Percentiles rank a stretch among this genome's conserved stretches.
These are phyloP conservation scores for Megatriorchis doriae DNA, from an alignment of 2,113 vertebrate genomes.

Conservation along the genomic window DNA sequence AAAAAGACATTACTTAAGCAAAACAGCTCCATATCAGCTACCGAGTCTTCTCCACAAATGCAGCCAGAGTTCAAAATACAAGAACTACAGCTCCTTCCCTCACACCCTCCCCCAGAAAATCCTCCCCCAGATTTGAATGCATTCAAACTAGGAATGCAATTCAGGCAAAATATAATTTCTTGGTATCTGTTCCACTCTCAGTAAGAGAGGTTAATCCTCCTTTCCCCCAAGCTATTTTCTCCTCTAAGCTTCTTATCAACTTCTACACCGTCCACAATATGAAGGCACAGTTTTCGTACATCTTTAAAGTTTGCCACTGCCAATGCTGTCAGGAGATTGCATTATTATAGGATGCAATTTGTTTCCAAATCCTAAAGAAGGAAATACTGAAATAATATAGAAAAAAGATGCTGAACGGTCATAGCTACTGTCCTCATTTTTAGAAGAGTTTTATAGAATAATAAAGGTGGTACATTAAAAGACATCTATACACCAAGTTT, in stretches of 20 bases:
- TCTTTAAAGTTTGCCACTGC: not conserved
- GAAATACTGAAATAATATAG: not conserved
- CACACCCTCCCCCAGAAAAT: not conserved
- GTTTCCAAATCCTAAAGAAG: not conserved
- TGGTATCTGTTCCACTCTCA: conserved; percentile 13
- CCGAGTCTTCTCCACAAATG: rapidly evolving
- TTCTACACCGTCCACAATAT: not conserved
- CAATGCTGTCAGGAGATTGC: not conserved
- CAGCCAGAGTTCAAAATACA: not conserved
- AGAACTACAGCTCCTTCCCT: not conserved
- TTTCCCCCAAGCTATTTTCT: conserved; percentile 21
- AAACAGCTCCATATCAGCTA: not conserved
- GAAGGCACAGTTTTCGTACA: not conserved
- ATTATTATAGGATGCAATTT: not conserved
- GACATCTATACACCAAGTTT: not conserved
- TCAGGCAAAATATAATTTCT: conserved; percentile 18
- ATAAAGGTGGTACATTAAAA: not conserved
- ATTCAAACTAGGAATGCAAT: not conserved
- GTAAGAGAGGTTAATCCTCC: conserved; percentile 36
- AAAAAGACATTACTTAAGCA: not conserved
- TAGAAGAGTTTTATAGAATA: not conserved
- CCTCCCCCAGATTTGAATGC: not conserved
- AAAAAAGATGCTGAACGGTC: not conserved
- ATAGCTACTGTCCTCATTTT: not conserved
- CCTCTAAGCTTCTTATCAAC: conserved; percentile 52